Conservation (phyloP, 2,113 vertebrate species). For the Emydura subglobosa region DNA sequence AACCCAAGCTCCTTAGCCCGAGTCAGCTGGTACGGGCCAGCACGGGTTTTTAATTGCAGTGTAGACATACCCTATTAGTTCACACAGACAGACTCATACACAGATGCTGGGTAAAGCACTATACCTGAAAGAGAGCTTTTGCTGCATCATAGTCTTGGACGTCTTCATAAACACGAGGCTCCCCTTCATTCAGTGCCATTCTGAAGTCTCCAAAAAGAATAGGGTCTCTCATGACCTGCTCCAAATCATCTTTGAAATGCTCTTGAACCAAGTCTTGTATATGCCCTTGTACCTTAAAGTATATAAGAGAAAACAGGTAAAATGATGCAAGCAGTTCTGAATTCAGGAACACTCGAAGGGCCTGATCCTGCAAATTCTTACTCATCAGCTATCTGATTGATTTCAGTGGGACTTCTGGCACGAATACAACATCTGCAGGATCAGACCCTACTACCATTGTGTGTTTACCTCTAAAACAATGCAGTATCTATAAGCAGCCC, state of each 20-base stretch:
- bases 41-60: background rate
- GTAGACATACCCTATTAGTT: background rate
- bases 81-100: background rate
- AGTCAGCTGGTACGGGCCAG: background rate
- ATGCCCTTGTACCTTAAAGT: constrained; percentile 87
- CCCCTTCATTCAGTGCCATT: constrained; percentile 85
- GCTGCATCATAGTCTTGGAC: constrained; percentile 92
- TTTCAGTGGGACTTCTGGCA: background rate
- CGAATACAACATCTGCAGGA: background rate
- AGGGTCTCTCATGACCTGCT: constrained; percentile 87
- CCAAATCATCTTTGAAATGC: constrained; percentile 83
- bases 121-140: constrained; percentile 93
- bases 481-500: background rate
- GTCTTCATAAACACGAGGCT: constrained; percentile 92
- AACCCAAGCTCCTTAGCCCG: too few species aligned
- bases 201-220: constrained; percentile 96
- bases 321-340: background rate
- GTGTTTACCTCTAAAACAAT: background rate
- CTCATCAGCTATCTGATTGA: background rate
- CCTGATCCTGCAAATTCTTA: background rate
- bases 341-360: background rate
- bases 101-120: background rate
- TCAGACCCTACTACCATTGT: background rate
- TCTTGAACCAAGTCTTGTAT: constrained; percentile 82
- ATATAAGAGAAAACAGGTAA: background rate